Base-by-base conservation (phyloP, 2,888 invertebrate genomes). In the Lasioglossum malachurum region DNA sequence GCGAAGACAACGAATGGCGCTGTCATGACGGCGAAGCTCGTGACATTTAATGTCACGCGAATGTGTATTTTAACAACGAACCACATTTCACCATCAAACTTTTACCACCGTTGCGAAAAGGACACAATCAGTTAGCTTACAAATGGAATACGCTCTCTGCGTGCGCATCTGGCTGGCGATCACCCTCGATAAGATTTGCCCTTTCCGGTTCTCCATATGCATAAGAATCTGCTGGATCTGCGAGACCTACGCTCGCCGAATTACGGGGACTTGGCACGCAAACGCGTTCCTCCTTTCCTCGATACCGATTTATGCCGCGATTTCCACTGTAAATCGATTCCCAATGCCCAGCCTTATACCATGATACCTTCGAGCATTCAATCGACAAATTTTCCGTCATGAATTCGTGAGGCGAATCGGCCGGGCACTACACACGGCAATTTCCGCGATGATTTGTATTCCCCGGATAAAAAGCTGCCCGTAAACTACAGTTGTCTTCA, bases 401-500 rank as follows among this genome's bases (percentile, higher is more conserved):
- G 49, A 57, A 31, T 23, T 41, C 44, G 35, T 12, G 10, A 53
- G 35, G 27, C 41, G 57, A 80, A 71, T 67, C 71, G 49, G n/a
- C 35, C 78, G 19, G 19, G 67, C 53, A 53, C 75, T 57, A 38
- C 41, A 35, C 57, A 67, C 75, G 60, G 83, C 81, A 86, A 69
- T 84, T 85, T 84, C 74, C 44, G 75, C 74, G 73, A 72, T 87
- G 87, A 90, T 90, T 89, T 90, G 86, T 83, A 69, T 53, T 76
- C 49, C 10, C n/a, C 19, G 78, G 67, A 83, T 82, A 88, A 87
- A 81, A 88, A 72, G 83, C 80, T 44, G 73, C 44, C 67, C 79
- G 83, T 80, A 77, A 80, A 89, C 75, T 73, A 84, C 67, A 78
- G 87, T 86, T 84, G 83, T 88, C 90, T 84, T 85, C 89, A 84